phyloP scores from a whole-genome alignment of 2,888 invertebrate genomes.

The Scaptomyza polygonia region DNA sequence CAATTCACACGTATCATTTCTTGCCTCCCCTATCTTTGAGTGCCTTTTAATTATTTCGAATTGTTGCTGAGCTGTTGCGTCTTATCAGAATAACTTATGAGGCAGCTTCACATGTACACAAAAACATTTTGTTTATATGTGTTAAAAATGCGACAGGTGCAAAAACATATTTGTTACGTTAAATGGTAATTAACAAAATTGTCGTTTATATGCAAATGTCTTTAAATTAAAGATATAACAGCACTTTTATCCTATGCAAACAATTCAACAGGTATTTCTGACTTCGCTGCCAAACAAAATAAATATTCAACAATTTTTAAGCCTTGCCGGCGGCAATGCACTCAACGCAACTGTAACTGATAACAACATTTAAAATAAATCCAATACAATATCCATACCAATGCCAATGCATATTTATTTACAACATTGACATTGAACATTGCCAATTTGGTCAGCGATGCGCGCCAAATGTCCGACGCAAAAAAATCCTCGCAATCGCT shows the following conservation, averaged over 20 bases:
- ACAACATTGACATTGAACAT: conserved; percentile 68
- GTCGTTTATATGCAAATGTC: conserved; percentile 5
- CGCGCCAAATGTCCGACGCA: conserved; percentile 37
- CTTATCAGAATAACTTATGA: conserved; percentile 45
- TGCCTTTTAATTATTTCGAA: conserved; percentile 56
- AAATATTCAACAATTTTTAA: conserved; percentile 24
- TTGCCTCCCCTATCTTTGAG: conserved; percentile 40
- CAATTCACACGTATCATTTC: conserved; percentile 18
- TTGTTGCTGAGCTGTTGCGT: conserved; percentile 20
- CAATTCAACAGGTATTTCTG: conserved; percentile 8
- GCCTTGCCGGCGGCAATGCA: conserved; percentile 13
- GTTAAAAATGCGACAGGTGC: conserved; percentile 37
- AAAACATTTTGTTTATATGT: conserved; percentile 1
- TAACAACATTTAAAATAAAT: conserved; percentile 30
- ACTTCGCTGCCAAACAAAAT: conserved; percentile 28
- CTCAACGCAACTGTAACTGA: conserved; percentile 32
- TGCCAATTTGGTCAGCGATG: conserved; percentile 47
- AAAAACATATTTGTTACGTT: conserved; percentile 31
- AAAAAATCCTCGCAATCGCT: conserved; percentile 15
- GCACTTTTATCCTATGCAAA: conserved; percentile 18
- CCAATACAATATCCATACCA: conserved; percentile 19
- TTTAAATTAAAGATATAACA: neutral
- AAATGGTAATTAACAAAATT: conserved; percentile 58
- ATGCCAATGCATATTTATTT: conserved; percentile 28
- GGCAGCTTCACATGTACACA: conserved; percentile 14